These are phyloP conservation scores for Drosophila ustulata DNA, from an alignment of 2,888 invertebrate species.

Conservation along the genomic window DNA sequence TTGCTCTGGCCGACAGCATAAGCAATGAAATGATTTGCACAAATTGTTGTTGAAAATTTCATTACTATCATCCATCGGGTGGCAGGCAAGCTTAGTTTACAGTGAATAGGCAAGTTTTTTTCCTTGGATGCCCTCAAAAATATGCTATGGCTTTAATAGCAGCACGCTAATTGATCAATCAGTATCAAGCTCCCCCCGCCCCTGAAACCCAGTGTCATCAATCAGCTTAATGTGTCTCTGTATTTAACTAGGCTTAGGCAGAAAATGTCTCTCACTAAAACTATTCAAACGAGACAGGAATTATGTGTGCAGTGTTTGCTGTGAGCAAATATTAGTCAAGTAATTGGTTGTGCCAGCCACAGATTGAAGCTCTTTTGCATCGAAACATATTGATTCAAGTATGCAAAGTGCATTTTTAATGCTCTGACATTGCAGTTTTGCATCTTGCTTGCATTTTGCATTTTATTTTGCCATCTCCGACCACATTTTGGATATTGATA, in stretches of 20 bases:
- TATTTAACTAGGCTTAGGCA: conserved; percentile 7
- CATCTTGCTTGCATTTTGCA: not conserved
- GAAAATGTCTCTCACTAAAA: conserved; percentile 4
- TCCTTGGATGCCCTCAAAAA: conserved; percentile 2
- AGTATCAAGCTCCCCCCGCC: conserved; percentile 1
- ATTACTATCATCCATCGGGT: conserved; percentile 54
- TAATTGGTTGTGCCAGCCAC: conserved; percentile 59
- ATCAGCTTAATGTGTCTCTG: conserved; percentile 49
- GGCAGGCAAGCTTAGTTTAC: conserved; percentile 15
- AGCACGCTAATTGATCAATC: conserved; percentile 30
- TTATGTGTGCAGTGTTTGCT: conserved; percentile 42
- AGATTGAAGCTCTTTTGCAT: conserved; percentile 2
- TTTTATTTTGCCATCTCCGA: conserved; percentile 4
- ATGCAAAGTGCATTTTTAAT: conserved; percentile 22
- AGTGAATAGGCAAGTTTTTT: conserved; percentile 33
- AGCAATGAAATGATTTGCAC: conserved; percentile 76
- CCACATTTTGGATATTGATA: conserved; percentile 8
- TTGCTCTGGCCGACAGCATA: conserved; percentile 61
- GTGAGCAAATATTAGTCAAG: conserved; percentile 64
- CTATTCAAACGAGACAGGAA: conserved; percentile 29
- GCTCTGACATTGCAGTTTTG: conserved; percentile 11
- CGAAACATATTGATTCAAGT: conserved; percentile 9
- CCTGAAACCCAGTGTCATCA: conserved; percentile 22
- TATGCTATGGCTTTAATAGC: conserved; percentile 16
- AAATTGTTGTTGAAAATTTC: conserved; percentile 76